A percentile compares a stretch with the other conserved stretches of the same genome.
phyloP scores from a whole-genome alignment of 2,113 vertebrate species.

The Cynoglossus semilaevis region DNA sequence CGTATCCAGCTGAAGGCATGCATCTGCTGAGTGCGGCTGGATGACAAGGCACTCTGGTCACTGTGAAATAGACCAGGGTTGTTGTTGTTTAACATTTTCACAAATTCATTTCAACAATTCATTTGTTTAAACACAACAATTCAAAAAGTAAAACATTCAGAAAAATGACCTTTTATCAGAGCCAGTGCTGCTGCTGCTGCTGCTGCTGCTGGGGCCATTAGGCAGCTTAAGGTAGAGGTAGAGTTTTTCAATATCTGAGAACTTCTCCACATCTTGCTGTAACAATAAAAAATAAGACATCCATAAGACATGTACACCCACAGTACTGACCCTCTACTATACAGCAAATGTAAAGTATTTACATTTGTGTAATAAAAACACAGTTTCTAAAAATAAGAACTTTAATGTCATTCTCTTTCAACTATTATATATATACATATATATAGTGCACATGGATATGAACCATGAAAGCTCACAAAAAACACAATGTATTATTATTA shows the following conservation, averaged over 20 bases:
- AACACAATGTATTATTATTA: too few species aligned
- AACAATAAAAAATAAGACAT: slow-evolving; percentile 35
- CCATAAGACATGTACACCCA: too few species aligned
- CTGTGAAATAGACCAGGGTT: slow-evolving; percentile 64
- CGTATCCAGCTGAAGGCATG: slow-evolving; percentile 97
- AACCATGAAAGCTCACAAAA: too few species aligned
- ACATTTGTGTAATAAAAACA: too few species aligned
- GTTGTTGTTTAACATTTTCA: not conserved
- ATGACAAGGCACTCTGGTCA: slow-evolving; percentile 91
- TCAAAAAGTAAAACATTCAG: not conserved
- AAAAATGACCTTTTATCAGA: slow-evolving; percentile 85
- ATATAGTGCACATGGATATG: too few species aligned
- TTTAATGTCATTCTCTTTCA: too few species aligned
- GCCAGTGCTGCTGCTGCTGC: slow-evolving; percentile 65
- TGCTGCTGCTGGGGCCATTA: slow-evolving; percentile 89
- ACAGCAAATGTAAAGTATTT: too few species aligned
- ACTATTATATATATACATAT: too few species aligned
- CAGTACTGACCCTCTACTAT: too few species aligned
- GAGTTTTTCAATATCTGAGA: slow-evolving; percentile 99
- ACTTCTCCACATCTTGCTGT: slow-evolving; percentile 99
- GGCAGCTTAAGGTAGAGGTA: slow-evolving; percentile 99
- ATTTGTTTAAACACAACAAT: not conserved
- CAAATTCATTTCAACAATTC: not conserved
- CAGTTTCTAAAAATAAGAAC: not conserved
- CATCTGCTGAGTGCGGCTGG: slow-evolving; percentile 95